Evolutionary conservation across 2,888 invertebrate species (phyloP), one percentile per base, ranked within the genome.

Genomic region (Marasmarcha lunaedactyla): DNA sequence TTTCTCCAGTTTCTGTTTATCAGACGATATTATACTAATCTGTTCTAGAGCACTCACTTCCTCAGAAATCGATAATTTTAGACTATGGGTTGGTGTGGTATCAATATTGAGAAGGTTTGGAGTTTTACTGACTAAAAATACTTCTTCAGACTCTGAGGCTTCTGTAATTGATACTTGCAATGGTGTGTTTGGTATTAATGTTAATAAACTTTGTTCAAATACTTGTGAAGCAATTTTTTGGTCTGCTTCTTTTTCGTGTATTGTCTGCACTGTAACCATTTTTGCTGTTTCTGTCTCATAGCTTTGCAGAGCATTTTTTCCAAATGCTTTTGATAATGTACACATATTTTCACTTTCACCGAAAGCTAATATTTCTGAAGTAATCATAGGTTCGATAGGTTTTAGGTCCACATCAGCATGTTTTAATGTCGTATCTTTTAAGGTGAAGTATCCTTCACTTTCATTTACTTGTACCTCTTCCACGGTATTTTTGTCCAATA

Each of bases 391-490:
- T 59, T 90, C 88, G 47, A 85, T 78, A 15, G 87, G 71, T 45
- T 84, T 84, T 6, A 92, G 50, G 14, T 76, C 85, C 27, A 85
- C 57, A 55, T 87, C 86, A n/a, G 90, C 91, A 35, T 69, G 62
- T 14, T 72, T 85, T 41, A 63, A 57, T 11, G 73, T 68, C 39
- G 84, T 78, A 36, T 78, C 76, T 41, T 77, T 79, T 11, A 81
- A 57, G 10, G 67, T 51, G 15, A 90, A 84, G 35, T 84, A 71
- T 35, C 78, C 83, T 77, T 90, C 90, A 33, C 86, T 85, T 71
- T 92, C 92, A 66, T 90, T 89, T 6, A 88, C 57, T n/a, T 86
- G 59, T 0, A 88, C 79, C 63, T 76, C 77, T 51, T 87, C 83
- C 5, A 85, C 81, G 15, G 84, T 57, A 54, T 87, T 86, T 48